Evolutionary conservation across 2,888 invertebrate species (phyloP).

Genomic region (Tryphoninae sp.): DNA sequence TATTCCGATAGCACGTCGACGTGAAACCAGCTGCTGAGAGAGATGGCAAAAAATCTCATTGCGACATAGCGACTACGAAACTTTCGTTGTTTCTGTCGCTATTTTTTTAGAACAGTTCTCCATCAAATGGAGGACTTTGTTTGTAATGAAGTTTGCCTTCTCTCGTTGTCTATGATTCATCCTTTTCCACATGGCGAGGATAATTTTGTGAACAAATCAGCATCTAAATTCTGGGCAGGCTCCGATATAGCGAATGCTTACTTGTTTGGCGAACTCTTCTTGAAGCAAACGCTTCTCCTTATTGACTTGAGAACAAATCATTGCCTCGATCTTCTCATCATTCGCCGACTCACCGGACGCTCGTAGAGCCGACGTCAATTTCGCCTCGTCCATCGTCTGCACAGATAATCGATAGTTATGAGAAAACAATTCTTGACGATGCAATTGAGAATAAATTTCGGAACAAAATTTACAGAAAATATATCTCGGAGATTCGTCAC

Average conservation of each 20-base stretch:
- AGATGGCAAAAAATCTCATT: background rate
- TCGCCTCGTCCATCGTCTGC: constrained; percentile 84
- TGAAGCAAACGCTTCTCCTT: constrained; percentile 86
- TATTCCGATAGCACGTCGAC: constrained; percentile 8
- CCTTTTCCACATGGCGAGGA: too few species aligned
- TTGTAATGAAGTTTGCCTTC: too few species aligned
- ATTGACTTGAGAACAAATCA: constrained; percentile 84
- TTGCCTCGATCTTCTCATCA: constrained; percentile 85
- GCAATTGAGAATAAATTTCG: constrained; percentile 11
- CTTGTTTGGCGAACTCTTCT: constrained; percentile 88
- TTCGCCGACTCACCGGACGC: constrained; percentile 84
- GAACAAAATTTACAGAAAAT: too few species aligned
- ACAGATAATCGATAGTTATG: constrained; percentile 52
- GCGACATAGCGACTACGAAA: background rate
- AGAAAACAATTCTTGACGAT: background rate
- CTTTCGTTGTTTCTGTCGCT: background rate
- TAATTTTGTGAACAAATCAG: too few species aligned
- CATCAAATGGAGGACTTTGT: too few species aligned
- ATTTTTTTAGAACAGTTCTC: background rate
- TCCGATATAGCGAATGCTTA: constrained; percentile 73
- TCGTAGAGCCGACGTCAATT: constrained; percentile 86
- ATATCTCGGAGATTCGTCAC: constrained; percentile 4
- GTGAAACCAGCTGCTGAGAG: constrained; percentile 14
- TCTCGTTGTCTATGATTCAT: too few species aligned
- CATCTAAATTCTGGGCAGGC: too few species aligned